Evolutionary conservation across 2,888 invertebrate genomes (phyloP).

Genomic region (Scaeva pyrastri): DNA sequence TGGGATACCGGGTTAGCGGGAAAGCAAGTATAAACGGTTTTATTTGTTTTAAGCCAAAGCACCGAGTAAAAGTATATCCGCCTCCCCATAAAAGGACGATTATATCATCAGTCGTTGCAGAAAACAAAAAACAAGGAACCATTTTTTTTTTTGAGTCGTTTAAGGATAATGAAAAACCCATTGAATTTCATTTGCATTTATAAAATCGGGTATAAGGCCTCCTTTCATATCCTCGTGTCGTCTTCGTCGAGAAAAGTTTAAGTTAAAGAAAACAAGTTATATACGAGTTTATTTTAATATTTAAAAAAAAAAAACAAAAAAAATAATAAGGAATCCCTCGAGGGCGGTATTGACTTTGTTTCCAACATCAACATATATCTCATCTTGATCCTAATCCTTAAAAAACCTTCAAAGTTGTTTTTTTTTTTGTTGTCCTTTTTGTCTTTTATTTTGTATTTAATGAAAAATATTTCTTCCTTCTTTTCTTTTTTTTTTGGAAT

Average conservation of each 20-base stretch:
- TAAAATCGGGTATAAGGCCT: constrained; percentile 25
- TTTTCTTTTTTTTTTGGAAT: constrained; percentile 64
- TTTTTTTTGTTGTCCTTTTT: constrained; percentile 17
- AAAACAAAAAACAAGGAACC: neutral
- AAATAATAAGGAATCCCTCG: constrained; percentile 16
- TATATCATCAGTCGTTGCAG: constrained; percentile 55
- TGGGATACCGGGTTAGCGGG: neutral
- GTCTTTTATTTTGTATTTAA: constrained; percentile 32
- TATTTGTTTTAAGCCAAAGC: constrained; percentile 43
- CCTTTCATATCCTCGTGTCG: neutral
- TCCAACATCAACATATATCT: neutral
- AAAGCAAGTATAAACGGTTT: constrained; percentile 26
- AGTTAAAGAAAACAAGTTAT: constrained; percentile 30
- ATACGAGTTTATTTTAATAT: constrained; percentile 15
- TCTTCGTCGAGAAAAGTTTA: neutral
- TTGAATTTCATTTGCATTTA: constrained; percentile 71
- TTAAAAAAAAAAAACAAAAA: constrained; percentile 11
- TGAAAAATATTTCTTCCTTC: constrained; percentile 58
- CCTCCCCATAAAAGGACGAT: constrained; percentile 28
- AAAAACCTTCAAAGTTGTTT: constrained; percentile 32
- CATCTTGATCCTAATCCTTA: constrained; percentile 45
- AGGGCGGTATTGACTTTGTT: constrained; percentile 17
- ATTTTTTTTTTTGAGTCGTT: constrained; percentile 47
- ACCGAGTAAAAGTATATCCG: neutral
- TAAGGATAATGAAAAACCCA: constrained; percentile 72